Evolutionary conservation across 2,888 invertebrate genomes (phyloP).

Genomic region (Plemyria rubiginata): DNA sequence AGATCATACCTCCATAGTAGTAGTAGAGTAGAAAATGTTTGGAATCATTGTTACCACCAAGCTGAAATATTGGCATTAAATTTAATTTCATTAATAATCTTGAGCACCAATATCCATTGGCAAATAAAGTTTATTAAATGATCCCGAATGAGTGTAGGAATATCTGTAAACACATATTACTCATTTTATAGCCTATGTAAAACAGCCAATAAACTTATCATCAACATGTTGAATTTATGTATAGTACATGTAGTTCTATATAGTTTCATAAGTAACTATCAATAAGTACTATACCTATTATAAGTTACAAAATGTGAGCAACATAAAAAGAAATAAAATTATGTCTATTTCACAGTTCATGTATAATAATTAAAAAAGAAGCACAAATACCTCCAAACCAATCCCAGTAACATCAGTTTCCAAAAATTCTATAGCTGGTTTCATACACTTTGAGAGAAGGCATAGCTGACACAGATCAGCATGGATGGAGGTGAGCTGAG

Average conservation of each 20-base stretch:
- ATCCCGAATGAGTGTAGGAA: too few species aligned
- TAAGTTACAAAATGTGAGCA: too few species aligned
- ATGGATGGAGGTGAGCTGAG: conserved; percentile 97
- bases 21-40: conserved; percentile 97
- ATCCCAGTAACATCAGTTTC: conserved; percentile 97
- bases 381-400: conserved; percentile 88
- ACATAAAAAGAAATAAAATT: too few species aligned
- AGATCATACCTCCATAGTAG: conserved; percentile 99
- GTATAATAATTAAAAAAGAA: neutral
- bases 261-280: too few species aligned
- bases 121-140: too few species aligned
- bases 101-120: neutral
- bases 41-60: conserved; percentile 92
- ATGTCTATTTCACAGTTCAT: too few species aligned
- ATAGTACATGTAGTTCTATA: too few species aligned
- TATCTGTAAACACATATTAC: too few species aligned
- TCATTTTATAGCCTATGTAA: too few species aligned
- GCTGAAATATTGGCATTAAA: conserved; percentile 56
- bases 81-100: neutral
- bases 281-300: too few species aligned
- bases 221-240: too few species aligned
- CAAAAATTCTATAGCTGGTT: conserved; percentile 94
- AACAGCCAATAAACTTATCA: too few species aligned
- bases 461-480: conserved; percentile 97
- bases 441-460: conserved; percentile 95